phyloP scores from a whole-genome alignment of 2,113 vertebrate species.

The Ciconia maguari region DNA sequence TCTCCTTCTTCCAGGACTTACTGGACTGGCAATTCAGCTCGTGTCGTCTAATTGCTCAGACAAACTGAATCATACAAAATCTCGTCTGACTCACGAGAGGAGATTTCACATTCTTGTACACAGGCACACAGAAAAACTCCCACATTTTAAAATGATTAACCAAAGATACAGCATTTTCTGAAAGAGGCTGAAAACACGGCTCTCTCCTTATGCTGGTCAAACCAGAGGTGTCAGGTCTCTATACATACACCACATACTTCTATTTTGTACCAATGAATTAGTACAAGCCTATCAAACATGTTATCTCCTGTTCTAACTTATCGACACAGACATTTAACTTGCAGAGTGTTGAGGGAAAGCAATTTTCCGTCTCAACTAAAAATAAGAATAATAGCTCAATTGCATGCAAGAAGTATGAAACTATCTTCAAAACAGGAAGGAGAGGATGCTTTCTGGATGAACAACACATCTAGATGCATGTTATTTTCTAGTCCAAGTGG shows the following conservation, averaged over 20 bases:
- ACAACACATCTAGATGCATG: background rate
- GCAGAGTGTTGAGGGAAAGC: background rate
- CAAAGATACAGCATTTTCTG: background rate
- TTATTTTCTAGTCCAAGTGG: background rate
- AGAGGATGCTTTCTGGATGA: conserved; percentile 35
- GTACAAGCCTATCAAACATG: background rate
- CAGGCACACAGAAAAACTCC: background rate
- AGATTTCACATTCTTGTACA: conserved; percentile 12
- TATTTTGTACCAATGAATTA: background rate
- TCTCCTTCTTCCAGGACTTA: background rate
- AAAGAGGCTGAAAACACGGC: background rate
- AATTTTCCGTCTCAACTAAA: background rate
- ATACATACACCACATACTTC: background rate
- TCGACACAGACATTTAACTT: background rate
- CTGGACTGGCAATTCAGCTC: background rate
- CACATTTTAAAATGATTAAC: background rate
- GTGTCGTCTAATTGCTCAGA: background rate
- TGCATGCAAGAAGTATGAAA: background rate
- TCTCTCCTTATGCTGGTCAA: background rate
- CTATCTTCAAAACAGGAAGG: conserved; percentile 33
- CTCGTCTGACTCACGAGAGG: background rate
- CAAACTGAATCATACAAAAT: background rate
- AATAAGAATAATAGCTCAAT: background rate
- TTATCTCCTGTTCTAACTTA: background rate
- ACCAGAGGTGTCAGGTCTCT: background rate